Evolutionary conservation across 2,113 vertebrate species (phyloP), one percentile per base, ranked within the genome.

Genomic region (Trematocara unimaculatum): DNA sequence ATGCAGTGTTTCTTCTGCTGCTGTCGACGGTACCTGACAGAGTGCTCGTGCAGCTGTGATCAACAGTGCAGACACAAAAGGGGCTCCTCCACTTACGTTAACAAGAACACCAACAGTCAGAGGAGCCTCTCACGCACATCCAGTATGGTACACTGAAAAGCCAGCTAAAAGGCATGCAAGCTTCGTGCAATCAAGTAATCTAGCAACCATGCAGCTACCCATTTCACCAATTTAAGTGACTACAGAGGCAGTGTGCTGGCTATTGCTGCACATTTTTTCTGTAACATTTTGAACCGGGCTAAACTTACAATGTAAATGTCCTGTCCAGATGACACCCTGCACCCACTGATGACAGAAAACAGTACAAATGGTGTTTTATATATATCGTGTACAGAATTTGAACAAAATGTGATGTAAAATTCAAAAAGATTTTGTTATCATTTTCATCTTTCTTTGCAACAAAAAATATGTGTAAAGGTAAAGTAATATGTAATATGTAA

Each of bases 1-100:
- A 6, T 95, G 83, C 97, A 93, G 55, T 95, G 96, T 83, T 93
- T 97, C 87, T 95, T 96, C 89, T 98, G 98, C 96, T 98, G 98
- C 94, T 96, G 96, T 10, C 56, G 94, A 0, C 82, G 5, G 7
- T 94, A 92, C 90, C 85, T 94, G 78, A 95, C 94, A 70, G 58
- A 96, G 1, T 93, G 87, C 33, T 89, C 91, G 79, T 97, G 96
- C 8, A 88, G 90, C 0, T 97, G 96, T 0, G 96, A 97, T 12
- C 93, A 94, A 2, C 92, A 95, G 2, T 81, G 93, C 82, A 94
- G 94, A 92, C 96, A 91, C 84, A 97, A 97, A 85, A 97, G 96
- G 95, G 96, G 92, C 86, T 97, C 97, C 5, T 97, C 97, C 26
- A 96, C 96, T 31, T 97, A 95, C 0, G 94, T 96, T 35, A 95